phyloP scores from a whole-genome alignment of 2,888 invertebrate genomes.

The Cosmopolites sordidus region DNA sequence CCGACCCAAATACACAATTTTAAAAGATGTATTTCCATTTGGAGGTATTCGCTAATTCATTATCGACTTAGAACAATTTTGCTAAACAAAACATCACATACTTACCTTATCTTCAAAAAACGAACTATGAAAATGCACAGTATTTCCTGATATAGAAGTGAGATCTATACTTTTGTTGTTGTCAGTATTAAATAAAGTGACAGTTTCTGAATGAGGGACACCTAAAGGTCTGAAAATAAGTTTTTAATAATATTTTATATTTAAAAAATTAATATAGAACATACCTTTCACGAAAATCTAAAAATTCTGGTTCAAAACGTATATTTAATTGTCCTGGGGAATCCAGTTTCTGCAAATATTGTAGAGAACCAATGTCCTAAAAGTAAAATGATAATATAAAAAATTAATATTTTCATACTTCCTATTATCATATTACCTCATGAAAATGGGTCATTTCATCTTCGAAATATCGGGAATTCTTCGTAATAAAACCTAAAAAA shows the following conservation, averaged over 20 bases:
- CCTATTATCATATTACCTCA: slow-evolving; percentile 44
- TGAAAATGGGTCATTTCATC: slow-evolving; percentile 58
- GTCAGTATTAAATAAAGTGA: slow-evolving; percentile 83
- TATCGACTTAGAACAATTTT: too few relatives aligned
- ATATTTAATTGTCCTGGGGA: slow-evolving; percentile 49
- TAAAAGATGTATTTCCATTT: slow-evolving; percentile 89
- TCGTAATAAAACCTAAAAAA: slow-evolving; percentile 66
- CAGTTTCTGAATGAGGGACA: slow-evolving; percentile 78
- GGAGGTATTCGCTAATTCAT: slow-evolving; percentile 75
- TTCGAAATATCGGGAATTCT: slow-evolving; percentile 65
- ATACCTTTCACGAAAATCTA: slow-evolving; percentile 68
- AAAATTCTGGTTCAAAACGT: slow-evolving; percentile 61
- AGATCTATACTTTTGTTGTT: slow-evolving; percentile 83
- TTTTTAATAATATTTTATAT: too few relatives aligned
- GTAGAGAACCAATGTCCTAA: slow-evolving; percentile 44
- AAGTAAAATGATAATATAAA: slow-evolving; percentile 26
- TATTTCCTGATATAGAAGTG: slow-evolving; percentile 90
- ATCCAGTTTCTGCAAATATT: slow-evolving; percentile 32
- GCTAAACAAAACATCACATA: too few relatives aligned
- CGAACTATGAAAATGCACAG: slow-evolving; percentile 93
- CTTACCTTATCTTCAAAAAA: slow-evolving; percentile 92
- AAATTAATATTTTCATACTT: slow-evolving; percentile 7
- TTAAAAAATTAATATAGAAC: neutral
- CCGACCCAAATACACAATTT: slow-evolving; percentile 91
- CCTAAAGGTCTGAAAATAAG: slow-evolving; percentile 71